Percentiles rank a stretch among this genome's conserved stretches.
These are phyloP conservation scores for Bostrychus sinensis DNA, from an alignment of 2,113 vertebrate species.

Conservation along the genomic window DNA sequence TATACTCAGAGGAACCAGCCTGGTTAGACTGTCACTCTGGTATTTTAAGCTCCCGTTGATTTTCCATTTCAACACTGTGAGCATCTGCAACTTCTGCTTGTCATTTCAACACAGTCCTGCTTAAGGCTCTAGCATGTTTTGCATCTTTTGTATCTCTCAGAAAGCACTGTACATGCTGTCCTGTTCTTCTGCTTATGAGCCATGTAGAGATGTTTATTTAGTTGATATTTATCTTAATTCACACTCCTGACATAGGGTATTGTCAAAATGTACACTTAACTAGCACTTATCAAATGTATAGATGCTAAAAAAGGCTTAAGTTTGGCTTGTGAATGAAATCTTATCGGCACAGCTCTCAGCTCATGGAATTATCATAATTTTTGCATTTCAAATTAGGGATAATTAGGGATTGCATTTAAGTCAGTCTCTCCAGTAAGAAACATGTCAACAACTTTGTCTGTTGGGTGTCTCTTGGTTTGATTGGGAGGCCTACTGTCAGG, in stretches of 20 bases:
- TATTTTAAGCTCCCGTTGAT: conserved; percentile 2
- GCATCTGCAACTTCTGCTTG: conserved; percentile 12
- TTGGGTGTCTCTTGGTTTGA: conserved; percentile 10
- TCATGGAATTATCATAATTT: conserved; percentile 5
- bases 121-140: conserved; percentile 16
- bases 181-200: conserved; percentile 6
- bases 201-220: not conserved
- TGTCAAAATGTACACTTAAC: not conserved
- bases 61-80: conserved; percentile 4
- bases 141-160: conserved; percentile 22
- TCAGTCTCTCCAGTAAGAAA: conserved; percentile 9
- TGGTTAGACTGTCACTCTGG: conserved; percentile 4
- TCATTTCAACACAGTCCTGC: conserved; percentile 22
- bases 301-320: not conserved
- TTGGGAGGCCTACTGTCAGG: conserved; percentile 5
- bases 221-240: not conserved
- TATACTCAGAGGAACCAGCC: not conserved
- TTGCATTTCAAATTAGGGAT: conserved; percentile 11
- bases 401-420: conserved; percentile 15
- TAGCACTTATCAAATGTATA: not conserved
- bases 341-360: not conserved
- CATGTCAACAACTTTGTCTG: conserved; percentile 12
- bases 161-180: conserved; percentile 1
- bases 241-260: not conserved
- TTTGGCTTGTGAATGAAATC: not conserved